Conservation (phyloP, 2,888 invertebrate genomes). For the Drosophila nigricruria region DNA sequence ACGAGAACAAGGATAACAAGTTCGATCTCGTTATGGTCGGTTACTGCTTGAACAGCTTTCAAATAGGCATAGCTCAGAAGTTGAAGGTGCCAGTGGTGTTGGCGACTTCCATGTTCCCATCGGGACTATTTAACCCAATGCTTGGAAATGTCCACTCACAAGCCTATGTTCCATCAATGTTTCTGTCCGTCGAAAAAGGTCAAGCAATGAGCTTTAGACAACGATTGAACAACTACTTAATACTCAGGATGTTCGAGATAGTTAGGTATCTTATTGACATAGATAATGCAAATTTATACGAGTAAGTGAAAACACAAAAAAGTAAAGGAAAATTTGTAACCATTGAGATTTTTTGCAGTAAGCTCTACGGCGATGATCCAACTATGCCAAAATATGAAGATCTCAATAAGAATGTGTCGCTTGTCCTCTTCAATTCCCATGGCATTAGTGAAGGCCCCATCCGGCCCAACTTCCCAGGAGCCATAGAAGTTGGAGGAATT, state of each 20-base stretch:
- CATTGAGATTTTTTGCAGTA: neutral
- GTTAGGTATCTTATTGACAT: conserved; percentile 3
- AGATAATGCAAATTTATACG: conserved; percentile 31
- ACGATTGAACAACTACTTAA: conserved; percentile 56
- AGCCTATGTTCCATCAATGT: conserved; percentile 68
- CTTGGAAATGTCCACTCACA: conserved; percentile 72
- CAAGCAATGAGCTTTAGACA: conserved; percentile 49
- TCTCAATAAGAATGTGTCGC: conserved; percentile 78
- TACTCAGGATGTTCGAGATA: neutral
- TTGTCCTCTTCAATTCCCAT: conserved; percentile 78
- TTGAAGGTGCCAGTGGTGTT: conserved; percentile 76
- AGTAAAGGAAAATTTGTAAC: too few relatives aligned
- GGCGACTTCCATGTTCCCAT: conserved; percentile 25
- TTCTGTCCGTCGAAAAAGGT: conserved; percentile 29
- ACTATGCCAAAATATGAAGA: conserved; percentile 69
- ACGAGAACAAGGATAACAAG: conserved; percentile 71
- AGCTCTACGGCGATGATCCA: conserved; percentile 54
- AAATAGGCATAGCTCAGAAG: conserved; percentile 74
- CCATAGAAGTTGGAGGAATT: conserved; percentile 83
- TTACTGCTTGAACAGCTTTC: conserved; percentile 77
- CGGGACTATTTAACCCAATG: conserved; percentile 49
- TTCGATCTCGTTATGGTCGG: conserved; percentile 82
- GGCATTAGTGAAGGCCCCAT: conserved; percentile 77
- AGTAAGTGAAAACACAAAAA: conserved; percentile 38
- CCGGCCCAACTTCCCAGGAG: conserved; percentile 77